These are phyloP conservation scores for Tragelaphus scriptus DNA, from an alignment of 2,113 vertebrate genomes.

Conservation along the genomic window DNA sequence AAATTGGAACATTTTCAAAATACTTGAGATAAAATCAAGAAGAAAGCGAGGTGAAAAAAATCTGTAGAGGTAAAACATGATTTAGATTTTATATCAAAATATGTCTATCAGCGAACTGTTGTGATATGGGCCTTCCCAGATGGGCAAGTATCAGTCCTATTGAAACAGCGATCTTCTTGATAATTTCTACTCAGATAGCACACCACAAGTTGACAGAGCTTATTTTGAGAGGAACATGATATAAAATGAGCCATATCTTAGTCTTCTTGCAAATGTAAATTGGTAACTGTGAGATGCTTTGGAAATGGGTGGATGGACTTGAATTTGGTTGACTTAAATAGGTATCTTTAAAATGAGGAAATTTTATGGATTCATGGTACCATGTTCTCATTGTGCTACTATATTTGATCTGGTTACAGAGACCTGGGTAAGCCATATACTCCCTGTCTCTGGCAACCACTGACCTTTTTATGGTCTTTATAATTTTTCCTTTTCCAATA, in stretches of 20 bases:
- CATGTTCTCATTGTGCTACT: not conserved
- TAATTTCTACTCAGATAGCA: constrained; percentile 15
- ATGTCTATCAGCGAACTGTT: constrained; percentile 28
- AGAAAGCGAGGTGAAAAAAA: constrained; percentile 50
- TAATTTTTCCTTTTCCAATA: not conserved
- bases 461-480: not conserved
- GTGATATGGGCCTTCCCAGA: constrained; percentile 24
- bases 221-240: constrained; percentile 35
- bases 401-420: not conserved
- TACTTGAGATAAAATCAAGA: constrained; percentile 63
- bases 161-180: constrained; percentile 24
- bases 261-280: constrained; percentile 44
- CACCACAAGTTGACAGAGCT: not conserved
- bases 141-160: constrained; percentile 17
- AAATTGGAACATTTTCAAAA: constrained; percentile 61
- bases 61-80: constrained; percentile 55
- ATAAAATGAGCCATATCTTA: constrained; percentile 13
- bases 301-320: not conserved
- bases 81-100: constrained; percentile 57
- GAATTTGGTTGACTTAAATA: constrained; percentile 4
- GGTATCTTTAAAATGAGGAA: not conserved
- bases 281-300: not conserved
- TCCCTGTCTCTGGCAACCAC: not conserved
- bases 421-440: not conserved
- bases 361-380: not conserved